Evolutionary conservation across 2,797 vertebrate species (phyloP), one percentile per base, ranked within the genome.

Genomic region (Myripristis murdjan): DNA sequence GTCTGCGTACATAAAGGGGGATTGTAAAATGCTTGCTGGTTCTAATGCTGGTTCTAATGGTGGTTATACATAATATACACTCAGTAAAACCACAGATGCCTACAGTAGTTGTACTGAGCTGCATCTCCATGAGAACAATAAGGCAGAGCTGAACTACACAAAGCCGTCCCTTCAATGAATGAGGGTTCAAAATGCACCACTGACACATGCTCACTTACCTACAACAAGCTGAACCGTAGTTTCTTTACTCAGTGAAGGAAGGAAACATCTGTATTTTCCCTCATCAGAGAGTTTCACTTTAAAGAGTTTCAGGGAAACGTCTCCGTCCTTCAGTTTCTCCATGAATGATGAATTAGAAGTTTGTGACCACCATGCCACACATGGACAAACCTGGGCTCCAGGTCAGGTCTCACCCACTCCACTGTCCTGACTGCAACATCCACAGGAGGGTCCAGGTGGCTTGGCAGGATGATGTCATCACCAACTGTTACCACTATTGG

Each of bases 261-360:
- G 31, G 0, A 66, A 77, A 57, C 90, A 91, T n/a, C 12, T 87
- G 48, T 91, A 91, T 0, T 0, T 52, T 24, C 90, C 91, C 10
- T 59, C 20, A 54, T 92, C 91, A 1, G 48, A 37, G 3, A 77
- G 6, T 2, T 2, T 31, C 3, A 84, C 56, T 0, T 65, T 55
- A 24, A 59, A 74, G 18, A 91, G 73, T 60, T 76, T 70, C 24
- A 91, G 67, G 41, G 88, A 90, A 10, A 82, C 1, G 0, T 87
- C 83, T 9, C 88, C 88, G 1, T 28, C 15, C 6, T 16, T 35
- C 41, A 92, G 49, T 4, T 89, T 64, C 9, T 52, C 24, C 4
- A 0, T 35, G 16, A 84, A 89, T 37, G 91, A 54, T 2, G 52
- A 35, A 0, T n/a, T n/a, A n/a, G n/a, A n/a, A 67, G 57, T 10